A percentile compares a stretch with the other conserved stretches of the same genome.
Conservation (phyloP, 2,888 invertebrate species). For the Campoletis raptor region DNA sequence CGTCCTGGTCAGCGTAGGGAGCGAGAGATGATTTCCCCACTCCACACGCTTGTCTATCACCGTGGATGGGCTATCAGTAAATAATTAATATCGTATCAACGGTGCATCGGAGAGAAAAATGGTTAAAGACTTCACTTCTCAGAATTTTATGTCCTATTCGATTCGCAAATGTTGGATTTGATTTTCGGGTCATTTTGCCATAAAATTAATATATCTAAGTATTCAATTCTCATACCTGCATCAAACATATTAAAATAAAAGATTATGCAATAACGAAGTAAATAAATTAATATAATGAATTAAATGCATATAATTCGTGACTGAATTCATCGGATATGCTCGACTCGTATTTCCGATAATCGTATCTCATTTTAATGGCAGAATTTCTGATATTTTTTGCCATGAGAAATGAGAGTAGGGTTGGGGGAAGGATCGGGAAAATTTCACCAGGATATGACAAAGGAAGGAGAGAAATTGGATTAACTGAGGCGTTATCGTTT, state of each 20-base stretch:
- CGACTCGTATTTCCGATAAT: conserved; percentile 38
- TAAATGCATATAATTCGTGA: background rate
- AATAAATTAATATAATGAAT: background rate
- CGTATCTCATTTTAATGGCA: conserved; percentile 40
- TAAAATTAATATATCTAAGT: background rate
- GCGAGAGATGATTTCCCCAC: background rate
- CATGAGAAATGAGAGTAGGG: background rate
- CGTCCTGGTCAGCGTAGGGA: too few relatives aligned
- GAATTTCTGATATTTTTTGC: conserved; percentile 45
- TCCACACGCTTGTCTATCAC: background rate
- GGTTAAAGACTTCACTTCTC: background rate
- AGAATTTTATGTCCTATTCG: background rate
- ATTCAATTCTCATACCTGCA: background rate
- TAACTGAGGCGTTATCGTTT: conserved; percentile 68
- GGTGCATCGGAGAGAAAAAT: background rate
- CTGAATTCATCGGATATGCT: background rate
- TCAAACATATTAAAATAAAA: background rate
- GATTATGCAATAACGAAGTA: background rate
- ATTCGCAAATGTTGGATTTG: background rate
- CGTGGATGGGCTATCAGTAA: background rate
- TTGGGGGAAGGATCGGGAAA: background rate
- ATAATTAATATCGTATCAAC: background rate
- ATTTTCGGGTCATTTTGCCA: background rate
- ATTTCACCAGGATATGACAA: background rate
- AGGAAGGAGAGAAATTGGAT: conserved; percentile 55